Percentiles rank a stretch among this genome's conserved stretches.
phyloP scores from a whole-genome alignment of 2,888 invertebrate genomes.

The Zaprionus bogoriensis region DNA sequence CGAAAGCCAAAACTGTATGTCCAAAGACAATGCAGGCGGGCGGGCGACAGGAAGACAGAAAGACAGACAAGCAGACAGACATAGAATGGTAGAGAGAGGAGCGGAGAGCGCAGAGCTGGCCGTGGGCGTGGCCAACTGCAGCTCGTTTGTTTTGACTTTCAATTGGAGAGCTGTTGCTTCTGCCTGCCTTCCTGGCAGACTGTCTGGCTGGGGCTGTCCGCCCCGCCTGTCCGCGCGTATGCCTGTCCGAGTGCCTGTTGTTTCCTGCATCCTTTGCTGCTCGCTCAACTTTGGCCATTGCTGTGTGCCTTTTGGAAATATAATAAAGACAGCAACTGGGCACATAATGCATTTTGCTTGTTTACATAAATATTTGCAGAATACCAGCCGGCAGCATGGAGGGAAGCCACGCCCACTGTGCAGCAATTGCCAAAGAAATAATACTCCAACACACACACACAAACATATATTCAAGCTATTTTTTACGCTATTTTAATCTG shows the following conservation, averaged over 20 bases:
- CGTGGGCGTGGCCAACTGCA: slow-evolving; percentile 41
- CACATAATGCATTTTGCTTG: slow-evolving; percentile 61
- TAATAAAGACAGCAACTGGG: slow-evolving; percentile 58
- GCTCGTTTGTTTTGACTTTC: slow-evolving; percentile 71
- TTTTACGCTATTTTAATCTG: neutral
- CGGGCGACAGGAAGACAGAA: neutral
- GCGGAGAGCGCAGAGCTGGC: neutral
- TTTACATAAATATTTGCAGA: slow-evolving; percentile 62
- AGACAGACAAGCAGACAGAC: neutral
- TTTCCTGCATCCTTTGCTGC: slow-evolving; percentile 29
- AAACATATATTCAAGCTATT: neutral
- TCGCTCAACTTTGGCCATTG: slow-evolving; percentile 43
- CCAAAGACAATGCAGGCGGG: slow-evolving; percentile 58
- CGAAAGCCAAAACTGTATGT: slow-evolving; percentile 67
- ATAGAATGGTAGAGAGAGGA: neutral
- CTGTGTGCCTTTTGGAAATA: slow-evolving; percentile 51
- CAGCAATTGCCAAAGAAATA: neutral
- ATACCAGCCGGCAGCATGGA: no score
- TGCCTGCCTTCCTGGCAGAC: slow-evolving; percentile 29
- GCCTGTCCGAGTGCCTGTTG: neutral
- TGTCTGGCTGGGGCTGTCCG: slow-evolving; percentile 6
- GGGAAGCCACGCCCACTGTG: neutral
- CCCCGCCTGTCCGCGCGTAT: slow-evolving; percentile 1
- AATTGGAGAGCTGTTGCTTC: slow-evolving; percentile 67
- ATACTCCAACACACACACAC: neutral